Percentiles rank a stretch among this genome's conserved stretches.
Evolutionary conservation across 2,888 invertebrate genomes (phyloP).

Genomic region (Parochlus steinenii): DNA sequence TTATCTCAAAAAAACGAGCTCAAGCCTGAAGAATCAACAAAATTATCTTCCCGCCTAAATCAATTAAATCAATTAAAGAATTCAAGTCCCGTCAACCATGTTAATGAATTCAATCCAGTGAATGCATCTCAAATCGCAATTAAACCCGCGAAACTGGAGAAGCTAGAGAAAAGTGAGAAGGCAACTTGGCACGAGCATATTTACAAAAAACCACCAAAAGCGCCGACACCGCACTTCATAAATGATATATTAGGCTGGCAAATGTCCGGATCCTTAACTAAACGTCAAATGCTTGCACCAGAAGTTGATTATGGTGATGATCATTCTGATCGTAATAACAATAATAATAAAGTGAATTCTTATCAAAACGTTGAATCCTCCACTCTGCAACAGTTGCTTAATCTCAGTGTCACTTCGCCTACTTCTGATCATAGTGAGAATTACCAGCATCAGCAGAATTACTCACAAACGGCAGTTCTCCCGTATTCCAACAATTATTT

Average conservation of each 20-base stretch:
- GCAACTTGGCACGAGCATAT: slow-evolving; percentile 78
- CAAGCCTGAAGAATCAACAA: too few relatives aligned
- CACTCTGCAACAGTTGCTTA: slow-evolving; percentile 11
- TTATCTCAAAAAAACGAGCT: too few relatives aligned
- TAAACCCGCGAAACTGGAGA: slow-evolving; percentile 20
- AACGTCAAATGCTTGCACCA: neutral
- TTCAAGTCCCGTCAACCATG: too few relatives aligned
- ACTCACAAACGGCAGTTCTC: too few relatives aligned
- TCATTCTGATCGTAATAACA: slow-evolving; percentile 7
- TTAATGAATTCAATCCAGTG: too few relatives aligned
- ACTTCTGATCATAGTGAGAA: slow-evolving; percentile 4
- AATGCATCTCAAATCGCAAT: too few relatives aligned
- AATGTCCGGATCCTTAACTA: slow-evolving; percentile 16
- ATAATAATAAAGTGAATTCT: too few relatives aligned
- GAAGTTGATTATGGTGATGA: neutral
- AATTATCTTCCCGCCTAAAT: too few relatives aligned
- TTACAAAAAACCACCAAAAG: slow-evolving; percentile 63
- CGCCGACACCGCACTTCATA: slow-evolving; percentile 75
- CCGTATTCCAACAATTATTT: too few relatives aligned
- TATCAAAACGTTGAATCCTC: slow-evolving; percentile 12
- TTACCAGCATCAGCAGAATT: neutral
- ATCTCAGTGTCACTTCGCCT: slow-evolving; percentile 10
- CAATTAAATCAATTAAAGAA: too few relatives aligned
- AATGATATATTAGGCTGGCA: slow-evolving; percentile 71
- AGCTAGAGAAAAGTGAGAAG: too few relatives aligned